Evolutionary conservation across 2,113 vertebrate species (phyloP).

Genomic region (Seriola quinqueradiata): DNA sequence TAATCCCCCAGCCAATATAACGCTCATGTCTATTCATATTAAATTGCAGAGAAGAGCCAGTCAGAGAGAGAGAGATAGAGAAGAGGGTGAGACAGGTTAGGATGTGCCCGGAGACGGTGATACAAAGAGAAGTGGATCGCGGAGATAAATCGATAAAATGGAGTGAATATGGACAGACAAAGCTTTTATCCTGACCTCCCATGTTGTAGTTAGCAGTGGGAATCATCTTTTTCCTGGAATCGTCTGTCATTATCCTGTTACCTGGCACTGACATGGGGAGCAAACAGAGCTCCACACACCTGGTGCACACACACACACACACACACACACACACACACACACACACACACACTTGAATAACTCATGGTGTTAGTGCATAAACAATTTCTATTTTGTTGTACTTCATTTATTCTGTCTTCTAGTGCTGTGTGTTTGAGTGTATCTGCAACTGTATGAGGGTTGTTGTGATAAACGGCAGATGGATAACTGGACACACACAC

Average conservation of each 20-base stretch:
- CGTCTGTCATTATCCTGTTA: conserved; percentile 36
- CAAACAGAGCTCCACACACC: conserved; percentile 12
- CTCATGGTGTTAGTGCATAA: not conserved
- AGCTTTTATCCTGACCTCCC: conserved; percentile 4
- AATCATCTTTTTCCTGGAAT: conserved; percentile 18
- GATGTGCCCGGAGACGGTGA: not conserved
- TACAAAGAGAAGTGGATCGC: not conserved
- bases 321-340: conserved; percentile 7
- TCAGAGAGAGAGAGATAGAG: not conserved
- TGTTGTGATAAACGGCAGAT: conserved; percentile 30
- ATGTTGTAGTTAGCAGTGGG: not conserved
- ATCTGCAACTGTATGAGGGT: conserved; percentile 5
- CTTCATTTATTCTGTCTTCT: conserved; percentile 12
- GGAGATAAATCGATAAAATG: not conserved
- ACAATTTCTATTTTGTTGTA: not conserved
- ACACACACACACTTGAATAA: conserved; percentile 20
- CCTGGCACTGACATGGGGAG: not conserved
- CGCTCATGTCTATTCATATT: not conserved
- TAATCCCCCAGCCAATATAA: not conserved
- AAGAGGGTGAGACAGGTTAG: not conserved
- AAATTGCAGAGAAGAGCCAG: not conserved
- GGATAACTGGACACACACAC: not conserved
- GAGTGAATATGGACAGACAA: not conserved
- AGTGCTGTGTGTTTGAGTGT: not conserved
- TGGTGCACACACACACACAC: not conserved